Evolutionary conservation across 2,113 vertebrate genomes (phyloP).

Genomic region (Alligator mississippiensis): DNA sequence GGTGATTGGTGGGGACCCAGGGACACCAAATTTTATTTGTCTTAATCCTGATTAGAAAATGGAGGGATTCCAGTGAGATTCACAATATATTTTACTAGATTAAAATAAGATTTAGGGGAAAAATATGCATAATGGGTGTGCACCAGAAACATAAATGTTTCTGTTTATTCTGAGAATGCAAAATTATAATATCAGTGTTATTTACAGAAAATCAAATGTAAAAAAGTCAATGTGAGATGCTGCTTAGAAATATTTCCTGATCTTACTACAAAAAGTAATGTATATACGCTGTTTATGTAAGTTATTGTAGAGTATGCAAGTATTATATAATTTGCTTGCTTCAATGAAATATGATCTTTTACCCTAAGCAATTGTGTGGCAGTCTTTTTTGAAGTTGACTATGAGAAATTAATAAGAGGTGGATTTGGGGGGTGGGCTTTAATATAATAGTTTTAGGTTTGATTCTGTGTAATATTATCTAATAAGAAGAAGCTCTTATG

Average conservation of each 20-base stretch:
- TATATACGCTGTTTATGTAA: not conserved
- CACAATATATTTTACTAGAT: not conserved
- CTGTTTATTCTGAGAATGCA: not conserved
- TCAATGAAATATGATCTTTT: not conserved
- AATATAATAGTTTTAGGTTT: not conserved
- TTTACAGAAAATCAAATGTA: not conserved
- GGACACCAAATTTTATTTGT: not conserved
- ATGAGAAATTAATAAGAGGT: not conserved
- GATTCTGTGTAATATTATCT: not conserved
- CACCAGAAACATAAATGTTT: not conserved
- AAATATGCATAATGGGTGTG: not conserved
- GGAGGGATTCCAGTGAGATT: not conserved
- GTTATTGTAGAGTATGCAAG: not conserved
- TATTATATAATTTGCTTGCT: not conserved
- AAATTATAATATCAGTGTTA: not conserved
- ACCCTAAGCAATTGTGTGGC: not conserved
- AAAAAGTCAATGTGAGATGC: not conserved
- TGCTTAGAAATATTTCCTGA: not conserved
- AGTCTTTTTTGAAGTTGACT: fast-evolving
- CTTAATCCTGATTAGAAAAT: not conserved
- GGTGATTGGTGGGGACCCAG: not conserved
- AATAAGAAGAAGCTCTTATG: not conserved
- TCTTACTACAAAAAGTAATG: not conserved
- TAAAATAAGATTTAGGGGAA: not conserved
- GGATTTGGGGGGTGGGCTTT: not conserved